phyloP scores from a whole-genome alignment of 2,113 vertebrate species.

The Cebus imitator region DNA sequence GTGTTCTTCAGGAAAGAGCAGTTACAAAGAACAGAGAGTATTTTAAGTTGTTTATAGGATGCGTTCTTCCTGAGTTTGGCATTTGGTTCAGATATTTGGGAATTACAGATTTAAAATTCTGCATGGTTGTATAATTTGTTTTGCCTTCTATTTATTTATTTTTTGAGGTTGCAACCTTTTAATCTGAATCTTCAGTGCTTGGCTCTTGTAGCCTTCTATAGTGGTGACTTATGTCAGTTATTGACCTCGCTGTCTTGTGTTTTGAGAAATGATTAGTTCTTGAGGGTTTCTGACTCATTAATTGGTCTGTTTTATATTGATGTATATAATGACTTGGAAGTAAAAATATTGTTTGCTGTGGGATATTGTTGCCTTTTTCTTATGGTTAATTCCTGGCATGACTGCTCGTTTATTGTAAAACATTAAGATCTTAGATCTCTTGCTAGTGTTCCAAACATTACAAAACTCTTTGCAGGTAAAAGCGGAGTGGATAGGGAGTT shows the following conservation, averaged over 20 bases:
- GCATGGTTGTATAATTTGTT: not conserved
- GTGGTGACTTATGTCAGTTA: not conserved
- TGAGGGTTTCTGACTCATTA: not conserved
- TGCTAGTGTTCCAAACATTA: not conserved
- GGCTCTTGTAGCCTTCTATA: not conserved
- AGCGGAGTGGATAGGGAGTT: not conserved
- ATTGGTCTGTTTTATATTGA: not conserved
- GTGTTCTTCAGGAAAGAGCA: not conserved
- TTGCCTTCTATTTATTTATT: not conserved
- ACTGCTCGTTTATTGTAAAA: slow-evolving; percentile 11
- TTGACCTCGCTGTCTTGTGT: not conserved
- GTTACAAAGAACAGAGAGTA: not conserved
- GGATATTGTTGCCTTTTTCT: not conserved
- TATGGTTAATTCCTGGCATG: not conserved
- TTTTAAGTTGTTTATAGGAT: not conserved
- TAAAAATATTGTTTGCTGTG: not conserved
- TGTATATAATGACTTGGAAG: not conserved
- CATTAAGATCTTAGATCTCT: not conserved
- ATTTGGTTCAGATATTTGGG: not conserved
- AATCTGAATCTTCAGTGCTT: not conserved
- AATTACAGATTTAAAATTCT: slow-evolving; percentile 28
- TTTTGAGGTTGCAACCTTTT: not conserved
- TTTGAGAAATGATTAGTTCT: slow-evolving; percentile 35
- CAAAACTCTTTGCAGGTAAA: not conserved
- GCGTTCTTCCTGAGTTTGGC: not conserved